phyloP scores from a whole-genome alignment of 1,140 invertebrate genomes.

The Solenopsis fugax region DNA sequence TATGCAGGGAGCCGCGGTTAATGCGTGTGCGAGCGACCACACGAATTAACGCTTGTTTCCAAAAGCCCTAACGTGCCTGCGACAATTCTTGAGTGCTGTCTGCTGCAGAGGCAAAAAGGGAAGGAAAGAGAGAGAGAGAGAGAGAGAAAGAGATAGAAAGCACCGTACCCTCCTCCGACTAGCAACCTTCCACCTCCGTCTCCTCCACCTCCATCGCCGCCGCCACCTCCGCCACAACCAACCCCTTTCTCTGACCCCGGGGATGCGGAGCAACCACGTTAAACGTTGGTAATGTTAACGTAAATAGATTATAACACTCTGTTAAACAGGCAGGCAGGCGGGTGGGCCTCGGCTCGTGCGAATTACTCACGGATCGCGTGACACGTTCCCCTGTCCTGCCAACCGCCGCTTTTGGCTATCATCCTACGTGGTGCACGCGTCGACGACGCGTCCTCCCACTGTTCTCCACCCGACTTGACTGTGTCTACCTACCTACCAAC shows the following conservation, averaged over 20 bases:
- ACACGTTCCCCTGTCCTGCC: slow-evolving; percentile 87
- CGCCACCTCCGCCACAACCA: slow-evolving; percentile 69
- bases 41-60: slow-evolving; percentile 86
- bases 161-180: slow-evolving; percentile 47
- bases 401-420: slow-evolving; percentile 85
- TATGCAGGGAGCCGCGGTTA: slow-evolving; percentile 70
- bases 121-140: slow-evolving; percentile 19
- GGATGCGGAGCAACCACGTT: slow-evolving; percentile 84
- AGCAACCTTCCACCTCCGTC: slow-evolving; percentile 61
- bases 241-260: slow-evolving; percentile 80
- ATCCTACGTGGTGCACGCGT: slow-evolving; percentile 82
- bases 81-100: slow-evolving; percentile 87
- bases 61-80: slow-evolving; percentile 86
- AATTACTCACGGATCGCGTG: slow-evolving; percentile 87
- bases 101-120: slow-evolving; percentile 81
- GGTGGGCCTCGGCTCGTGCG: slow-evolving; percentile 83
- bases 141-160: slow-evolving; percentile 62
- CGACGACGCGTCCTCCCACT: slow-evolving; percentile 80
- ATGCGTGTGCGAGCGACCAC: slow-evolving; percentile 81
- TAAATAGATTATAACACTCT: slow-evolving; percentile 88
- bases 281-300: slow-evolving; percentile 87
- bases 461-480: slow-evolving; percentile 51
- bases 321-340: slow-evolving; percentile 85
- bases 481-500: slow-evolving; percentile 69
- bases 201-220: slow-evolving; percentile 66